Evolutionary conservation across 2,888 invertebrate genomes (phyloP).

Genomic region (Ferdinandea cuprea): DNA sequence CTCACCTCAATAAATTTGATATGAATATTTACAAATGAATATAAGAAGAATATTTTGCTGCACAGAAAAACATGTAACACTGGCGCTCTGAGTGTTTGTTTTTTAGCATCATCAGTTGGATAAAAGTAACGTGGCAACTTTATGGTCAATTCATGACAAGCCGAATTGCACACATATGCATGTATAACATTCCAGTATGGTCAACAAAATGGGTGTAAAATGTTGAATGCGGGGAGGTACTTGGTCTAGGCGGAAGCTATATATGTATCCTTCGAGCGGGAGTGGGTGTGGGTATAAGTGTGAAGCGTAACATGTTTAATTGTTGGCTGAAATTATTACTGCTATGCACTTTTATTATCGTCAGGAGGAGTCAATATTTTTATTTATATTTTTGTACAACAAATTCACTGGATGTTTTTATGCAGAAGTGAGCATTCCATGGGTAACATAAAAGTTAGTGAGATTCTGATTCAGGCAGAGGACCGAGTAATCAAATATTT

Average conservation of each 20-base stretch:
- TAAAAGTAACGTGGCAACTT: constrained; percentile 43
- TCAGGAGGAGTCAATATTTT: constrained; percentile 19
- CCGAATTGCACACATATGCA: constrained; percentile 13
- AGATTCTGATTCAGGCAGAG: no score
- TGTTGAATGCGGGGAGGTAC: background rate
- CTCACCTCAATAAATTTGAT: constrained; percentile 21
- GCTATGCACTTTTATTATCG: constrained; percentile 3
- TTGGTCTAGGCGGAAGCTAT: no score
- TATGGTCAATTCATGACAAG: constrained; percentile 58
- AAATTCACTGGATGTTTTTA: background rate
- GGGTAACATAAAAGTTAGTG: no score
- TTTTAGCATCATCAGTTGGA: constrained; percentile 59
- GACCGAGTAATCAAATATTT: no score
- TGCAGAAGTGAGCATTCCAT: background rate
- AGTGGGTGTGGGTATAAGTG: background rate
- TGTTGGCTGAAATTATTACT: constrained; percentile 31
- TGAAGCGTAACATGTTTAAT: constrained; percentile 34
- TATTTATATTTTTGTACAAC: constrained; percentile 20
- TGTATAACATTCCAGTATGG: background rate
- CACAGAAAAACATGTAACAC: constrained; percentile 1
- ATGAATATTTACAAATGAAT: constrained; percentile 64
- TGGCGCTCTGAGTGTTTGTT: constrained; percentile 24
- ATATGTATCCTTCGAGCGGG: background rate
- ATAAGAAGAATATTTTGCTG: no score
- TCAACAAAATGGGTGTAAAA: constrained; percentile 35